These are phyloP conservation scores for Anas platyrhynchos DNA, from an alignment of 2,113 vertebrate species.

Conservation along the genomic window DNA sequence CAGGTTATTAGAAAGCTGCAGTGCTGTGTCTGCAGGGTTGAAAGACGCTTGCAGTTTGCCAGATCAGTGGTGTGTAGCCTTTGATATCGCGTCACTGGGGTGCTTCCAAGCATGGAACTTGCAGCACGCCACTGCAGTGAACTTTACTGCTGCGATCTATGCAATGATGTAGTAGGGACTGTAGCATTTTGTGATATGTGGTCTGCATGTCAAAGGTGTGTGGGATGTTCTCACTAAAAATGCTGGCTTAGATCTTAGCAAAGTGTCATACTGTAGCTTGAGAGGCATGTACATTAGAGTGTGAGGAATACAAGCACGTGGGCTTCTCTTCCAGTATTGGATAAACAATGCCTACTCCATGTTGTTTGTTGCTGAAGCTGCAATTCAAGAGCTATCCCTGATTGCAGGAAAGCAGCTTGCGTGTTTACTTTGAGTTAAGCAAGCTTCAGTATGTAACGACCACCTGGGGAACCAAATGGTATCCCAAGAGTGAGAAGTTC, in stretches of 20 bases:
- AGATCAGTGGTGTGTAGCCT: conserved; percentile 48
- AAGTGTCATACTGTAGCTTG: neutral
- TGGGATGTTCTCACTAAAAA: neutral
- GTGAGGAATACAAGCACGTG: neutral
- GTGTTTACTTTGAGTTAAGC: neutral
- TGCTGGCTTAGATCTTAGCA: neutral
- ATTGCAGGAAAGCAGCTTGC: neutral
- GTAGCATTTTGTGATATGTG: neutral
- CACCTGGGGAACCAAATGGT: neutral
- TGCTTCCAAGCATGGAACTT: conserved; percentile 52
- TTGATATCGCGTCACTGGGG: conserved; percentile 60
- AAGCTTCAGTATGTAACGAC: neutral
- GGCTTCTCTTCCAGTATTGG: neutral
- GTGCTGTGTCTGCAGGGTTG: neutral
- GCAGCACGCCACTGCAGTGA: neutral
- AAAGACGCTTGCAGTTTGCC: conserved; percentile 39
- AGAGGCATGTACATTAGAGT: neutral
- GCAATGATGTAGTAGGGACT: conserved; percentile 10
- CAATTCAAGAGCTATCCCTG: neutral
- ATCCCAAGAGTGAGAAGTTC: neutral
- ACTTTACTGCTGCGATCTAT: neutral
- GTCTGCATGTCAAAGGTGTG: neutral
- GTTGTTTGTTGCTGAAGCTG: neutral
- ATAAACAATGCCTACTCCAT: neutral
- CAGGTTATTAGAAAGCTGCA: conserved; percentile 12